Evolutionary conservation across 37 sponge, comb jelly and placozoan genomes (phyloP).

Genomic region (Cladorhizidae sp.): DNA sequence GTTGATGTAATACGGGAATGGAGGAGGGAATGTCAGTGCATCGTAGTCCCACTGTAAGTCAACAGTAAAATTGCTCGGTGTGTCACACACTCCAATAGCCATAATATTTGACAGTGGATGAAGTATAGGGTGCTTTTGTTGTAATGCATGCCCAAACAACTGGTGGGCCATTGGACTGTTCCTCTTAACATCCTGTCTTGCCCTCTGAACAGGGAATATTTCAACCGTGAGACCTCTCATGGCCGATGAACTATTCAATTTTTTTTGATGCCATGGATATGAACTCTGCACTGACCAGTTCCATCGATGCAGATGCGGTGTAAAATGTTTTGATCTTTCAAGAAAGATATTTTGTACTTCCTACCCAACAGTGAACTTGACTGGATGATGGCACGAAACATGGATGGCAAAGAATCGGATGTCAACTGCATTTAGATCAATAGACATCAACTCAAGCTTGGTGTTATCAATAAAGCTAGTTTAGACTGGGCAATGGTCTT

Average conservation of each 20-base stretch:
- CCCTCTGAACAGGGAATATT: neutral
- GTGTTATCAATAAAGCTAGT: too few species aligned
- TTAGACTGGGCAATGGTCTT: too few species aligned
- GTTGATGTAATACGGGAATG: neutral
- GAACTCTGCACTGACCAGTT: neutral
- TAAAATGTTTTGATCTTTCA: neutral
- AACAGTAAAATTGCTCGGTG: neutral
- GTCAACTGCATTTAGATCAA: neutral
- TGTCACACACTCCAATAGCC: neutral
- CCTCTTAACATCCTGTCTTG: neutral
- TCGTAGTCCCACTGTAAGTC: neutral
- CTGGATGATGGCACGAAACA: neutral
- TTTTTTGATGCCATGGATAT: neutral
- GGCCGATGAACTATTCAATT: neutral
- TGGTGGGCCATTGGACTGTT: neutral
- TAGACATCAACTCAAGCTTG: neutral
- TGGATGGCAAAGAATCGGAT: neutral
- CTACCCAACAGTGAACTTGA: neutral
- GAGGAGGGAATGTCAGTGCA: neutral
- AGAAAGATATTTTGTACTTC: neutral
- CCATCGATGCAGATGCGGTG: neutral
- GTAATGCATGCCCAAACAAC: neutral
- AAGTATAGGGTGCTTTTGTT: neutral
- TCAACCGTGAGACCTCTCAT: neutral
- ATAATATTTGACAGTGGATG: neutral